A percentile compares a stretch with the other conserved stretches of the same genome.
phyloP scores from a whole-genome alignment of 2,888 invertebrate species.

The Tinea pellionella region DNA sequence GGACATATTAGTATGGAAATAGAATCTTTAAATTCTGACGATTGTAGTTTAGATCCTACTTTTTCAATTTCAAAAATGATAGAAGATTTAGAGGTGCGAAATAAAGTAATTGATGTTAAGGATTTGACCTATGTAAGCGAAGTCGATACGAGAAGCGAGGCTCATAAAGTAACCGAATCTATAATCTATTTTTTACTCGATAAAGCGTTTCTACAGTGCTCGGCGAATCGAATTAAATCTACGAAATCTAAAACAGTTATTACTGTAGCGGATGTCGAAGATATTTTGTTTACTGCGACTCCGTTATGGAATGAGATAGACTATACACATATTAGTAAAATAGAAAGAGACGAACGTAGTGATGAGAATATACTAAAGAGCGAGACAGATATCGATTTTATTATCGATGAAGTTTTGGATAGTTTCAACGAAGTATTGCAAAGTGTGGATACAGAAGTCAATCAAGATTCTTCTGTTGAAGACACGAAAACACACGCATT shows the following conservation, averaged over 20 bases:
- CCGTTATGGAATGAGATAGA: conserved; percentile 26
- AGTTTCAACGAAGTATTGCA: too few species aligned
- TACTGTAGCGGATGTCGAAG: conserved; percentile 50
- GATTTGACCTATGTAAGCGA: conserved; percentile 37
- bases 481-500: not conserved
- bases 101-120: conserved; percentile 29
- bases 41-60: not conserved
- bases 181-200: conserved; percentile 43
- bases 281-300: conserved; percentile 44
- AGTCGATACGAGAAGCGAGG: conserved; percentile 23
- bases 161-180: conserved; percentile 42
- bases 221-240: not conserved
- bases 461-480: too few species aligned
- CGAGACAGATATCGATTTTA: too few species aligned
- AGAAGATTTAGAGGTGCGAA: conserved; percentile 33
- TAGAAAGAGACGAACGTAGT: not conserved
- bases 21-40: not conserved
- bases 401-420: too few species aligned
- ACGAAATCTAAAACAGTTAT: conserved; percentile 21
- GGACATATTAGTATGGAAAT: conserved; percentile 31
- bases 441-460: too few species aligned
- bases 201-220: not conserved
- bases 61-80: conserved; percentile 51
- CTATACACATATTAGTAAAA: not conserved
- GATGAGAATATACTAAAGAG: not conserved